Percentiles rank a stretch among this genome's conserved stretches.
These are phyloP conservation scores for Monochamus saltuarius DNA, from an alignment of 1,140 invertebrate species.

Conservation along the genomic window DNA sequence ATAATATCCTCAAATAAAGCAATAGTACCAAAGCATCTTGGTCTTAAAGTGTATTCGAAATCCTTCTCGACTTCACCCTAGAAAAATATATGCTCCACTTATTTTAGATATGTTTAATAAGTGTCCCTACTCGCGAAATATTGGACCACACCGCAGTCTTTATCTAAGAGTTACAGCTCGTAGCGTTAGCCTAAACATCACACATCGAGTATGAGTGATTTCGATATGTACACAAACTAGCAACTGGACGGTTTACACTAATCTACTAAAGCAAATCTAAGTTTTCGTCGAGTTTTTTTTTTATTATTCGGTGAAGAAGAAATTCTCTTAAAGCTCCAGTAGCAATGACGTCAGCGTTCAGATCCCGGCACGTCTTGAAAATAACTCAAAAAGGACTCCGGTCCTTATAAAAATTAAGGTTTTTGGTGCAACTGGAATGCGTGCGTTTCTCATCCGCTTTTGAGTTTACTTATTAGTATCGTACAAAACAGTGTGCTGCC, in stretches of 20 bases:
- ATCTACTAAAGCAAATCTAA: conserved; percentile 28
- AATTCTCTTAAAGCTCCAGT: too few species aligned
- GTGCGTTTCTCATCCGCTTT: too few species aligned
- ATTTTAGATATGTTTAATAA: conserved; percentile 39
- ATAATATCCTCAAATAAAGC: conserved; percentile 42
- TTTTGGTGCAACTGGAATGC: too few species aligned
- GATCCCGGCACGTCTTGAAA: too few species aligned
- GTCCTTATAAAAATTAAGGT: too few species aligned
- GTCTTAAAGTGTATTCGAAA: conserved; percentile 19
- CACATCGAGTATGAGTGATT: not conserved
- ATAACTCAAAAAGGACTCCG: too few species aligned
- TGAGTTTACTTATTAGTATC: too few species aligned
- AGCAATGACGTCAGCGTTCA: too few species aligned
- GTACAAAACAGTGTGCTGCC: too few species aligned
- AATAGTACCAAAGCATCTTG: conserved; percentile 48
- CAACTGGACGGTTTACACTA: conserved; percentile 14
- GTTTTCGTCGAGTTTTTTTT: conserved; percentile 10
- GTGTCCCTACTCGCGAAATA: conserved; percentile 28
- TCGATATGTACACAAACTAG: conserved; percentile 18
- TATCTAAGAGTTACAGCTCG: conserved; percentile 29
- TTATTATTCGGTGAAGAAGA: too few species aligned
- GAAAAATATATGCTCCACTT: conserved; percentile 42
- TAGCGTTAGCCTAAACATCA: conserved; percentile 7
- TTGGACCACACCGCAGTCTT: conserved; percentile 42
- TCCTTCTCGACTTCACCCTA: conserved; percentile 25